Percentiles rank a stretch among this genome's conserved stretches.
phyloP scores from a whole-genome alignment of 2,797 vertebrate genomes.

The Clarias laeviceps region DNA sequence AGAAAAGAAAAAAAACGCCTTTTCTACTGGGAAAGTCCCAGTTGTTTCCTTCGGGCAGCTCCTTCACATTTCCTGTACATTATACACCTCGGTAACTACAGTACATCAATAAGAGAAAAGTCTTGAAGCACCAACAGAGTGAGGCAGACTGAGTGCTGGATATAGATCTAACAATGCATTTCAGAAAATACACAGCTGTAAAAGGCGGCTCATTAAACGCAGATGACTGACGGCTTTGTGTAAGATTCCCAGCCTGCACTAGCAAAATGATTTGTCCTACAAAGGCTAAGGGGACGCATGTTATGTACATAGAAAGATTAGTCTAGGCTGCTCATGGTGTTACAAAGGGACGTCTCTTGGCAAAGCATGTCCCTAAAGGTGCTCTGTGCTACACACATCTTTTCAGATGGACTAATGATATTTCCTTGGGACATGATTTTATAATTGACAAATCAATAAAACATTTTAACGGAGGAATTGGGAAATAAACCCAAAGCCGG shows the following conservation, averaged over 20 bases:
- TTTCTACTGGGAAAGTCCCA: slow-evolving; percentile 55
- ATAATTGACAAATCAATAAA: slow-evolving; percentile 17
- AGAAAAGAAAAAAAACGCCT: slow-evolving; percentile 10
- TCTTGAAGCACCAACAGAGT: background rate
- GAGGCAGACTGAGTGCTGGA: background rate
- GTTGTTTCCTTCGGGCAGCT: slow-evolving; percentile 49
- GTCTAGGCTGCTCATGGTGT: background rate
- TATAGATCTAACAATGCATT: background rate
- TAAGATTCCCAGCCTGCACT: background rate
- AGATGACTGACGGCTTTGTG: background rate
- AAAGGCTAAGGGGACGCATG: background rate
- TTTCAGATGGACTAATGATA: slow-evolving; percentile 18
- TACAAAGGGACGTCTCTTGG: background rate
- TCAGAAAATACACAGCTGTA: background rate
- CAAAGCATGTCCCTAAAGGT: slow-evolving; percentile 2
- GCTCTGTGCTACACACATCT: slow-evolving; percentile 21
- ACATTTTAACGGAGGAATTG: background rate
- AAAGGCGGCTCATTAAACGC: background rate
- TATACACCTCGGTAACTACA: slow-evolving; percentile 26
- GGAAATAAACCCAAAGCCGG: background rate
- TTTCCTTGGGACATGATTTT: slow-evolving; percentile 12
- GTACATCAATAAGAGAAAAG: background rate
- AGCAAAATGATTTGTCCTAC: background rate
- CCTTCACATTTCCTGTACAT: slow-evolving; percentile 35
- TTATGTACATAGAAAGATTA: background rate